A percentile compares a stretch with the other conserved stretches of the same genome.
Conservation (phyloP, 2,888 invertebrate genomes). For the Hipparchia semele region DNA sequence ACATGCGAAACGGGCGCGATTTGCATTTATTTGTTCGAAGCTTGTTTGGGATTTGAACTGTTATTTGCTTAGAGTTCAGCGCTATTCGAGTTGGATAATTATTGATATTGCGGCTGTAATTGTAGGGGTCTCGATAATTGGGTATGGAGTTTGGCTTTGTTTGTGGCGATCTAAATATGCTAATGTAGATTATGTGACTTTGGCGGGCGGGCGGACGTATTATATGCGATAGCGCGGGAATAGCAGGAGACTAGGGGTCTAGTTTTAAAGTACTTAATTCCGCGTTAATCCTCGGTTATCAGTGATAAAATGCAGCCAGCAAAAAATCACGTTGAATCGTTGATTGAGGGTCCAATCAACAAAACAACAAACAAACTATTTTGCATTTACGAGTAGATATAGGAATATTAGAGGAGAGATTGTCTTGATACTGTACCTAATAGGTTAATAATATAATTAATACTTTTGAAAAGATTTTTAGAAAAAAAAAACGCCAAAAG, state of each 20-base stretch:
- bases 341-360: no score
- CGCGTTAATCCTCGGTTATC: no score
- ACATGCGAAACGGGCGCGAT: conserved; percentile 54
- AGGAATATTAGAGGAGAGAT: no score
- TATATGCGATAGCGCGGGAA: background rate
- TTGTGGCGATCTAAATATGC: conserved; percentile 21
- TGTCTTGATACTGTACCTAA: no score
- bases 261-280: background rate
- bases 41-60: conserved; percentile 46
- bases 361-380: no score
- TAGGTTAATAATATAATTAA: no score
- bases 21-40: conserved; percentile 52
- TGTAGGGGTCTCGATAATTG: conserved; percentile 29
- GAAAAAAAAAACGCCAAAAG: no score
- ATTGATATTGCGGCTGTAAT: conserved; percentile 36
- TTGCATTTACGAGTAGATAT: no score
- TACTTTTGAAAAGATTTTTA: no score
- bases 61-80: conserved; percentile 39
- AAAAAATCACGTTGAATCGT: no score
- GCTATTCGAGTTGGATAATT: conserved; percentile 34
- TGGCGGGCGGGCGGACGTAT: background rate
- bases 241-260: background rate
- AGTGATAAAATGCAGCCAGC: no score
- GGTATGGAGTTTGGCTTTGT: conserved; percentile 18
- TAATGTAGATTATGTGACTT: conserved; percentile 19